Base-by-base conservation (phyloP, 2,888 invertebrate species). In the Cheilosia urbana region DNA sequence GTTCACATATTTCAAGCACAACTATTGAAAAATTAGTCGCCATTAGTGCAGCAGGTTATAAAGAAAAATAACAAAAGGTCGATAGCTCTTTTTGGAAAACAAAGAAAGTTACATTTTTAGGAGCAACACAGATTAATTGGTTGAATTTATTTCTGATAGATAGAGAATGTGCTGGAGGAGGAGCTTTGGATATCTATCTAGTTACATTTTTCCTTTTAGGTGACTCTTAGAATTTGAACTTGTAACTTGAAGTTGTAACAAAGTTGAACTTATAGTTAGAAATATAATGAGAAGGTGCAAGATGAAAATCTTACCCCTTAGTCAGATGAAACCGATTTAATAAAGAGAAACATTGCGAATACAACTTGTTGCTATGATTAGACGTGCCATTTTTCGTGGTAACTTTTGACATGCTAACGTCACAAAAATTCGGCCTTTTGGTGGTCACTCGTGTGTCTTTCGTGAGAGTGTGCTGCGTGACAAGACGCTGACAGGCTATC, bases 91-190 rank as follows among this genome's bases (percentile, higher is more conserved):
- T 49, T 21, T 17, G 49, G 21, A 37, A 65, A 17, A 4, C 49
- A 9, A 49, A 13, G 37, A 37, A 49, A 49, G 63, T 15, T 37
- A 51, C 34, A 19, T 30, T 47, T 30, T 45, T 5, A 57, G 19
- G n/a, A 45, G 19, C 19, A 57, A 30, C 68, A 30, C 30, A 45
- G 55, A 69, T 69, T 57, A 69, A 69, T 69, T 69, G 53, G 27
- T 57, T 27, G 45, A 69, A 55, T 57, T 69, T 30, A 57, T 57
- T 40, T 45, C 13, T 55, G 51, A 34, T 47, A 13, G 27, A 45
- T 68, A 45, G 13, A 4, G 55, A 42, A 34, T 17, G 55, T 11
- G 4, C 45, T 5, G 45, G 68, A 42, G 55, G 55, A 30, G 30
- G 42, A 57, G 15, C 19, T 45, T 45, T 68, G 27, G n/a, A 24